phyloP scores from a whole-genome alignment of 2,888 invertebrate genomes.

The Terebella lapidaria region DNA sequence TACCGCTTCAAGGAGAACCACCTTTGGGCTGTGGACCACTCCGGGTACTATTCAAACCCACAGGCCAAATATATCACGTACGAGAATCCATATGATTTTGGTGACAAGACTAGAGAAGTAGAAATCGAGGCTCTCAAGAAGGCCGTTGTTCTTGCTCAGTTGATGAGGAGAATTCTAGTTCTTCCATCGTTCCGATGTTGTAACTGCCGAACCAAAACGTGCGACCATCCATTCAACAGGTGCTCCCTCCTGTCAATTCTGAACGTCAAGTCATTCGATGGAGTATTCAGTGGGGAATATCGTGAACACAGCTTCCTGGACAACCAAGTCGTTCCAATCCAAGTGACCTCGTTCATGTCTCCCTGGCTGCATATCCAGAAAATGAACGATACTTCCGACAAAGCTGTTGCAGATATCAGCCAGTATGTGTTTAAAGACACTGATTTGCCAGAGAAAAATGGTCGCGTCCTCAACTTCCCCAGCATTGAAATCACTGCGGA shows the following conservation, averaged over 20 bases:
- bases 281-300: slow-evolving; percentile 11
- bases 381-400: slow-evolving; percentile 9
- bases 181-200: slow-evolving; percentile 26
- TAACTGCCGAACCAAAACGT: slow-evolving; percentile 14
- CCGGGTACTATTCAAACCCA: slow-evolving; percentile 20
- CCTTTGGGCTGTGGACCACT: slow-evolving; percentile 20
- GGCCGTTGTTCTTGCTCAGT: slow-evolving; percentile 17
- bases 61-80: slow-evolving; percentile 20
- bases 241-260: slow-evolving; percentile 20
- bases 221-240: slow-evolving; percentile 10
- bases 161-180: slow-evolving; percentile 18
- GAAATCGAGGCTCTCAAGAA: slow-evolving; percentile 17
- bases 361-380: no score
- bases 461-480: not conserved
- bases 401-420: not conserved
- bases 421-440: not conserved
- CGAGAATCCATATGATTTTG: slow-evolving; percentile 21
- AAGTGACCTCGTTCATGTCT: slow-evolving; percentile 2
- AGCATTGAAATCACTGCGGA: not conserved
- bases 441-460: not conserved
- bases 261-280: slow-evolving; percentile 14
- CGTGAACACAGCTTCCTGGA: slow-evolving; percentile 20
- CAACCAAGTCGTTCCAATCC: slow-evolving; percentile 14
- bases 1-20: slow-evolving; percentile 26
- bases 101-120: not conserved